Evolutionary conservation across 64 coral and sea anemone species (phyloP).

Genomic region (Acropora tenuis): DNA sequence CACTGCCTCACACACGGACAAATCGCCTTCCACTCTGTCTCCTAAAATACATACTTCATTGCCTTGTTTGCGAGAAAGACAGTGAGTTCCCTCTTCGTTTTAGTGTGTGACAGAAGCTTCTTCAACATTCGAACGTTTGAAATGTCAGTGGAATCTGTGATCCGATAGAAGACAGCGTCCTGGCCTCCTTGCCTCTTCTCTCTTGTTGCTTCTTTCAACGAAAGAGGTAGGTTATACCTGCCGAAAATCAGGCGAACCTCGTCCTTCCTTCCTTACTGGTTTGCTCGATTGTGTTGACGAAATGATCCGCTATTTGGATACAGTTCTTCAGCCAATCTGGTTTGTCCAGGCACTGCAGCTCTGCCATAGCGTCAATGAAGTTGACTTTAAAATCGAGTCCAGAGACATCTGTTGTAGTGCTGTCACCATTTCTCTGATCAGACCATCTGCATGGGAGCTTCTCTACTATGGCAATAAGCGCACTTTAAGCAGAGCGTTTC

Average conservation of each 20-base stretch:
- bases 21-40: constrained; percentile 11
- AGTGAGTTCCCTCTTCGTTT: constrained; percentile 22
- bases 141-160: constrained; percentile 17
- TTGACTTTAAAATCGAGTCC: background rate
- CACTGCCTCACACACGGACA: background rate
- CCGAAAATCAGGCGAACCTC: constrained; percentile 21
- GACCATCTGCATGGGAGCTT: background rate
- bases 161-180: constrained; percentile 25
- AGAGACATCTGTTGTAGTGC: background rate
- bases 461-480: background rate
- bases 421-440: constrained; percentile 6
- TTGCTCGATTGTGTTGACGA: constrained; percentile 32
- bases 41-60: background rate
- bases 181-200: constrained; percentile 17
- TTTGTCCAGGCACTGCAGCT: constrained; percentile 36
- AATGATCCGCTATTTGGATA: constrained; percentile 36
- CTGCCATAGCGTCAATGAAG: constrained; percentile 4
- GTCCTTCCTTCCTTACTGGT: background rate
- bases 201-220: constrained; percentile 9
- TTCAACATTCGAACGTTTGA: constrained; percentile 12
- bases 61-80: constrained; percentile 9
- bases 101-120: constrained; percentile 39
- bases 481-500: background rate
- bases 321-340: constrained; percentile 11
- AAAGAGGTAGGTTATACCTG: background rate